Evolutionary conservation across 2,113 vertebrate species (phyloP).

Genomic region (Vireo altiloquus): DNA sequence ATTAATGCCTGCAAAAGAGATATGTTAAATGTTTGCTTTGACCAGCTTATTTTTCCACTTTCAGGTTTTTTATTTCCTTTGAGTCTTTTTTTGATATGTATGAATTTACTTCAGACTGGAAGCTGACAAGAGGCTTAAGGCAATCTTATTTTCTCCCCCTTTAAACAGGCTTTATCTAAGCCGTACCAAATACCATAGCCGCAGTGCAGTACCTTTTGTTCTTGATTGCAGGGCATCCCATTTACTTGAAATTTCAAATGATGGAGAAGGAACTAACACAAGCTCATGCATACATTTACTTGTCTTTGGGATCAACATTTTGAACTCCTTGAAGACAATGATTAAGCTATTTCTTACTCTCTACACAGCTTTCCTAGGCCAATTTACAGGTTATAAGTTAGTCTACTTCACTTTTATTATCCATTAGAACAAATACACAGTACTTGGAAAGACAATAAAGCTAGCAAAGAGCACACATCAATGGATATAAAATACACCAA

Average conservation of each 20-base stretch:
- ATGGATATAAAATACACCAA: neutral
- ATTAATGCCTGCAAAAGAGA: constrained; percentile 44
- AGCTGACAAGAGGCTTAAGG: constrained; percentile 53
- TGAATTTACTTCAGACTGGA: constrained; percentile 15
- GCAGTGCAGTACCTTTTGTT: constrained; percentile 2
- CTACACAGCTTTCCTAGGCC: neutral
- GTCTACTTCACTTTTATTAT: neutral
- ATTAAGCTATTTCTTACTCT: constrained; percentile 26
- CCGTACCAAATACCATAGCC: constrained; percentile 6
- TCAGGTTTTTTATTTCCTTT: neutral
- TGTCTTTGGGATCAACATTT: neutral
- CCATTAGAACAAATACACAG: neutral
- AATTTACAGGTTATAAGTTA: neutral
- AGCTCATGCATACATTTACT: neutral
- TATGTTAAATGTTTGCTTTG: constrained; percentile 46
- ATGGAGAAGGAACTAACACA: constrained; percentile 15
- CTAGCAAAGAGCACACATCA: neutral
- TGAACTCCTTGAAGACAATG: neutral
- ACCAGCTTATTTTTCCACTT: constrained; percentile 43
- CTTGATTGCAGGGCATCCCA: neutral
- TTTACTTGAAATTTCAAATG: constrained; percentile 49
- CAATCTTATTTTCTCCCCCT: constrained; percentile 20
- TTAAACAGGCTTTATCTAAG: constrained; percentile 54
- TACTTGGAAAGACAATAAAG: neutral
- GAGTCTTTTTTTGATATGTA: constrained; percentile 41